Evolutionary conservation across 2,113 vertebrate species (phyloP), one percentile per base, ranked within the genome.

Genomic region (Notiomystis cincta): DNA sequence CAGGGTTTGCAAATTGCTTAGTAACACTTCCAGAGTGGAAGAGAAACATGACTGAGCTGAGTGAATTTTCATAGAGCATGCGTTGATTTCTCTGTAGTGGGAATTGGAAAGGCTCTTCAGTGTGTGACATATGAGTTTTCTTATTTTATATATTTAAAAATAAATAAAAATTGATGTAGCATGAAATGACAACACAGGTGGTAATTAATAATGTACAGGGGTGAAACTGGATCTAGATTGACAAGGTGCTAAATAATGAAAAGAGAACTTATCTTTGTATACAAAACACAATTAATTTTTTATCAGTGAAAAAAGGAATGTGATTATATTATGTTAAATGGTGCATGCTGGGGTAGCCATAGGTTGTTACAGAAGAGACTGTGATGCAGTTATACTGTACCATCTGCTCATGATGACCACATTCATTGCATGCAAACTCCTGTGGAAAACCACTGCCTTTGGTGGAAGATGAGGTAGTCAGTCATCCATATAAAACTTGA

Each of bases 181-280:
- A 15, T 76, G 80, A 81, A 96, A 85, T 75, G 78, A 51, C 78
- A 84, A 38, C 60, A 38, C 31, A 57, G 79, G 78, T 85, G 70
- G 38, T 50, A 78, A 88, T 84, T 62, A 88, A 40, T 92, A 87
- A 85, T 90, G 48, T 40, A 82, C 45, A 25, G 61, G 50, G 50
- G 40, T 90, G 82, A 90, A 91, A 84, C 65, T 83, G 48, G 77
- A 75, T 56, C 61, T 84, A 58, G 19, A 72, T 64, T 90, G 54
- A 37, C 45, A 72, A 86, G 61, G 23, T 76, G 50, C 33, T 94
- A 86, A 90, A 94, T 94, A 89, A 91, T 92, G 72, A 62, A 92
- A 83, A 66, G 31, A 19, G 27, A 93, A 83, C 48, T 76, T 88
- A 51, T 13, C 71, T 86, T 86, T 78, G 31, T 87, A 11, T 77